These are phyloP conservation scores for Hippocampus comes DNA, from an alignment of 2,113 vertebrate species.

Conservation along the genomic window DNA sequence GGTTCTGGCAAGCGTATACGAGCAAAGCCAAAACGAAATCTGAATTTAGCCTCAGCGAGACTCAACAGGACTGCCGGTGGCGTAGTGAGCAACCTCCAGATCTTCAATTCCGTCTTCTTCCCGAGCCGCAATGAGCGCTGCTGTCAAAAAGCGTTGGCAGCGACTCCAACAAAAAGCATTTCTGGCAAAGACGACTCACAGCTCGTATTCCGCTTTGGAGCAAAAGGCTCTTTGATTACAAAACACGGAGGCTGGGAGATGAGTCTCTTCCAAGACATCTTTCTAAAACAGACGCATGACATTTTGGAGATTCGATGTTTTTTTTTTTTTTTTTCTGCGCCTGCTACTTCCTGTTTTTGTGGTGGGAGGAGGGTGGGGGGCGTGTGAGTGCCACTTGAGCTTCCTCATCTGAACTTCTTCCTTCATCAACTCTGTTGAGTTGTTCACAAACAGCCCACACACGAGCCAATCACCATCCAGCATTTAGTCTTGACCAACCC, in stretches of 20 bases:
- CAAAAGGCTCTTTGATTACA: slow-evolving; percentile 6
- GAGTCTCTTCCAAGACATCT: not conserved
- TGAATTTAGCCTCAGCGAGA: not conserved
- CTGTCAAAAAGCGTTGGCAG: slow-evolving; percentile 10
- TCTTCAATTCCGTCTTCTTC: slow-evolving; percentile 1
- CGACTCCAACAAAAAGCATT: slow-evolving; percentile 7
- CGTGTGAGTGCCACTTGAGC: not conserved
- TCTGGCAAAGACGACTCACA: slow-evolving; percentile 3
- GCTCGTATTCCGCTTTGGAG: slow-evolving; percentile 4
- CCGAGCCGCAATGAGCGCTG: not conserved
- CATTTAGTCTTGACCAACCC: not conserved
- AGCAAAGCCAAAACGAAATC: not conserved
- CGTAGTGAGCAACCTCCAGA: not conserved
- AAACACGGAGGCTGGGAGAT: slow-evolving; percentile 9
- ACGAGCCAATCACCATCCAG: not conserved
- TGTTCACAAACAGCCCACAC: not conserved
- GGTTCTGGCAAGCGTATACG: not conserved
- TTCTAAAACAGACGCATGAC: not conserved
- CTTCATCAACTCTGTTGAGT: slow-evolving; percentile 1
- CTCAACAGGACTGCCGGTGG: not conserved
- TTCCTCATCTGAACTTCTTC: not conserved
- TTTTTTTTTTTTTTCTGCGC: not conserved
- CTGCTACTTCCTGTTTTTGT: not conserved
- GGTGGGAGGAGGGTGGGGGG: not conserved
- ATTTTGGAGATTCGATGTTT: slow-evolving; percentile 4